Evolutionary conservation across 2,113 vertebrate genomes (phyloP).

Genomic region (Rhinopomastus cyanomelas): DNA sequence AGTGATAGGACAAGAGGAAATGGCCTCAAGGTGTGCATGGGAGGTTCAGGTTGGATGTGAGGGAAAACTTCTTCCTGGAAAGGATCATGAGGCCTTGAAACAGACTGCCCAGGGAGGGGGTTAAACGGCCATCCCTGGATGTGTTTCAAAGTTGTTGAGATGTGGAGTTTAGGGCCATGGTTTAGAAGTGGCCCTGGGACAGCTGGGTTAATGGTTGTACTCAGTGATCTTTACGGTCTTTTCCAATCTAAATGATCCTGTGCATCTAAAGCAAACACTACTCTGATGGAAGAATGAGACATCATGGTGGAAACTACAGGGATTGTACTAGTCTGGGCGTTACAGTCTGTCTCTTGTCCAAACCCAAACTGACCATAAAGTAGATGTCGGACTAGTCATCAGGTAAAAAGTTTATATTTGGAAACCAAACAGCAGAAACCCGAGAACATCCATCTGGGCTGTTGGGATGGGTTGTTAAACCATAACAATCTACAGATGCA

Average conservation of each 20-base stretch:
- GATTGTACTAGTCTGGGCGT: not conserved
- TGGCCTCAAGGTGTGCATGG: too few species aligned
- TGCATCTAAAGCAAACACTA: not conserved
- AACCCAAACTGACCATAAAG: not conserved
- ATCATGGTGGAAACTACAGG: not conserved
- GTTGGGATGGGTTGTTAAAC: not conserved
- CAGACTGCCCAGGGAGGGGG: too few species aligned
- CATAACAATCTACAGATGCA: fast-evolving
- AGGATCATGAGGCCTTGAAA: too few species aligned
- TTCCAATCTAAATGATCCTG: not conserved
- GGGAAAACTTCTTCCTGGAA: too few species aligned
- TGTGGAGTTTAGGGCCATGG: too few species aligned
- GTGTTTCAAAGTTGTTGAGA: too few species aligned
- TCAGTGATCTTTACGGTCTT: too few species aligned
- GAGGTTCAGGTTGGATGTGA: too few species aligned
- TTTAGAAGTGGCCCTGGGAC: too few species aligned
- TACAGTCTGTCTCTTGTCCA: not conserved
- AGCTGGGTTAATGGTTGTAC: too few species aligned
- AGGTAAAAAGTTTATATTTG: not conserved
- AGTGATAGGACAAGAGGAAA: too few species aligned
- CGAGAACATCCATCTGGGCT: not conserved
- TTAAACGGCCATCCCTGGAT: too few species aligned
- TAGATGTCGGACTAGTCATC: not conserved
- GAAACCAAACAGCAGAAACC: not conserved
- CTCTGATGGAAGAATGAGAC: not conserved